Conservation (phyloP, 2,888 invertebrate species). For the Himalopsyche japonica region DNA sequence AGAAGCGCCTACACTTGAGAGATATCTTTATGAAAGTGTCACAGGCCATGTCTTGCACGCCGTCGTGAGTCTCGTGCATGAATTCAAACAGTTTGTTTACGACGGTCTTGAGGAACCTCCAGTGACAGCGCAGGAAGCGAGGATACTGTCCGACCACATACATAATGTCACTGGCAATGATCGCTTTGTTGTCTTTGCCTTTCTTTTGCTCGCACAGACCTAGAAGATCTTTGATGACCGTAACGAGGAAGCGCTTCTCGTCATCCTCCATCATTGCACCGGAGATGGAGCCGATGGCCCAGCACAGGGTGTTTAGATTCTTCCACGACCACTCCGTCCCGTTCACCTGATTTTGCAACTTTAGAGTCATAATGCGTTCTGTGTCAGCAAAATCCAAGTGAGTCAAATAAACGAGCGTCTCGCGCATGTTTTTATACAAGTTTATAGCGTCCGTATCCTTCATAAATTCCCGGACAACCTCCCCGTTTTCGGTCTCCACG, state of each 20-base stretch:
- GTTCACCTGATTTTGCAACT: conserved; percentile 96
- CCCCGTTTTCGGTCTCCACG: conserved; percentile 99
- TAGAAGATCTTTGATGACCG: conserved; percentile 96
- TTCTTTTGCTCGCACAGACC: conserved; percentile 98
- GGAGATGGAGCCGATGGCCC: conserved; percentile 99
- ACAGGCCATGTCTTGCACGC: conserved; percentile 99
- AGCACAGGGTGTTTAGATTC: conserved; percentile 97
- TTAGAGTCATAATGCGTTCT: conserved; percentile 98
- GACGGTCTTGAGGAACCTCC: conserved; percentile 99
- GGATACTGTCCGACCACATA: conserved; percentile 99
- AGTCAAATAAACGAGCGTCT: conserved; percentile 95
- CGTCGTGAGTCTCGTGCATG: conserved; percentile 99
- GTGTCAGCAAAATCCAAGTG: conserved; percentile 98
- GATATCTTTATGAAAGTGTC: conserved; percentile 99
- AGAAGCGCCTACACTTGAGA: conserved; percentile 95
- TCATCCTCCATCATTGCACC: conserved; percentile 99
- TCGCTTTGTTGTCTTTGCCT: conserved; percentile 99
- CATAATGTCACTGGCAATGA: conserved; percentile 99
- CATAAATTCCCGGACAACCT: conserved; percentile 99
- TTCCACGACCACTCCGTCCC: conserved; percentile 99
- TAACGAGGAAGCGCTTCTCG: conserved; percentile 97
- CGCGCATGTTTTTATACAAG: conserved; percentile 99
- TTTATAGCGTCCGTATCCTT: conserved; percentile 99
- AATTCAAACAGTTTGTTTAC: conserved; percentile 99
- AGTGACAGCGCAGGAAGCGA: conserved; percentile 96